Percentiles rank a stretch among this genome's conserved stretches.
Evolutionary conservation across 2,888 invertebrate species (phyloP).

Genomic region (Leucania comma): DNA sequence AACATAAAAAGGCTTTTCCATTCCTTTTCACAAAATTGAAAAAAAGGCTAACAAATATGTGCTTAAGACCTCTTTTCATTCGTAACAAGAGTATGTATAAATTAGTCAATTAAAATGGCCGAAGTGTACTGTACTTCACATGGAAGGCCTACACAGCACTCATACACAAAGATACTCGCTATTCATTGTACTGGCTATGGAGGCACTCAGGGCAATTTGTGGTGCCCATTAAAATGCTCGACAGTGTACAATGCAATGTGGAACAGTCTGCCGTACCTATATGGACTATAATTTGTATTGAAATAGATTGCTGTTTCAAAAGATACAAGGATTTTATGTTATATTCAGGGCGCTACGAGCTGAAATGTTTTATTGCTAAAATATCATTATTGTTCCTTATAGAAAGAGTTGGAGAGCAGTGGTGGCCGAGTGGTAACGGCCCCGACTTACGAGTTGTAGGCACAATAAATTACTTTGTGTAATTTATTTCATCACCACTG

Average conservation of each 20-base stretch:
- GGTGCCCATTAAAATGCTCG: conserved; percentile 58
- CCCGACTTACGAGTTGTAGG: too few relatives aligned
- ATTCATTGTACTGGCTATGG: conserved; percentile 43
- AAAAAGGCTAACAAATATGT: background rate
- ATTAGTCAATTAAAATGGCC: conserved; percentile 45
- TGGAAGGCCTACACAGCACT: conserved; percentile 31
- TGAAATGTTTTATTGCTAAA: too few relatives aligned
- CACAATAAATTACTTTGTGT: too few relatives aligned
- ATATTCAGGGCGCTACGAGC: too few relatives aligned
- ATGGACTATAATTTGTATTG: conserved; percentile 2
- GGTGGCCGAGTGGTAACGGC: too few relatives aligned
- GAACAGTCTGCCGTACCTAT: conserved; percentile 1
- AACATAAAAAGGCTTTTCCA: background rate
- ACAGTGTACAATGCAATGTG: conserved; percentile 35
- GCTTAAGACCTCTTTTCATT: conserved; percentile 2
- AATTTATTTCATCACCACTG: too few relatives aligned
- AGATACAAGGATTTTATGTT: background rate
- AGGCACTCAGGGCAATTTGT: conserved; percentile 66
- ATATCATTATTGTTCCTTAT: too few relatives aligned
- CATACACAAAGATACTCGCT: conserved; percentile 29
- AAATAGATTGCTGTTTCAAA: background rate
- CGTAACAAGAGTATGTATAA: conserved; percentile 1
- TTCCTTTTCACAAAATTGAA: background rate
- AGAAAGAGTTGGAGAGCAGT: too few relatives aligned
- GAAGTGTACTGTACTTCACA: conserved; percentile 8